Evolutionary conservation across 2,888 invertebrate species (phyloP).

Genomic region (Mystacides longicornis): DNA sequence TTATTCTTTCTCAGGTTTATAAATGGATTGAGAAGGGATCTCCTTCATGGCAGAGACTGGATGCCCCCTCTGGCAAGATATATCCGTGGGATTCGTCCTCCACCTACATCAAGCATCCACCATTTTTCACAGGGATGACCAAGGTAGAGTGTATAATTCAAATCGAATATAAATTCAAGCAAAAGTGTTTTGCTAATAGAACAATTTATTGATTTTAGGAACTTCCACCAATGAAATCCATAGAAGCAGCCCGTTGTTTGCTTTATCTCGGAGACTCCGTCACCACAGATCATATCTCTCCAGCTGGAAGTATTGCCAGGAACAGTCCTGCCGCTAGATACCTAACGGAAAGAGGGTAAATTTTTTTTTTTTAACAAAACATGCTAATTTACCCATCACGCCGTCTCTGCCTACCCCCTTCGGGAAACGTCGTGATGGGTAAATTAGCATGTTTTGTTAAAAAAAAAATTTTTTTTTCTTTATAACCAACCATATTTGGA

Average conservation of each 20-base stretch:
- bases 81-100: slow-evolving; percentile 89
- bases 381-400: background rate
- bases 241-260: slow-evolving; percentile 71
- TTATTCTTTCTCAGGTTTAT: slow-evolving; percentile 49
- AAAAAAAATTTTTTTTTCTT: background rate
- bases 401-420: background rate
- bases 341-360: slow-evolving; percentile 61
- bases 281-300: slow-evolving; percentile 98
- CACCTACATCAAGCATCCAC: slow-evolving; percentile 94
- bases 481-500: no score
- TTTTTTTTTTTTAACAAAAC: background rate
- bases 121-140: slow-evolving; percentile 86
- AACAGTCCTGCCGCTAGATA: slow-evolving; percentile 89
- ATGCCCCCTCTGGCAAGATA: slow-evolving; percentile 71
- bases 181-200: no score
- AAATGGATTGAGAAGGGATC: slow-evolving; percentile 79
- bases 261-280: slow-evolving; percentile 92
- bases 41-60: slow-evolving; percentile 72
- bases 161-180: no score
- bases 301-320: slow-evolving; percentile 94
- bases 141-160: no score
- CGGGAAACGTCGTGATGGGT: background rate
- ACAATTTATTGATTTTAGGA: slow-evolving; percentile 39
- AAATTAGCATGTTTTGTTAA: background rate
- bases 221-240: slow-evolving; percentile 51